Base-by-base conservation (phyloP, 2,113 vertebrate species). In the Lophura nycthemera region DNA sequence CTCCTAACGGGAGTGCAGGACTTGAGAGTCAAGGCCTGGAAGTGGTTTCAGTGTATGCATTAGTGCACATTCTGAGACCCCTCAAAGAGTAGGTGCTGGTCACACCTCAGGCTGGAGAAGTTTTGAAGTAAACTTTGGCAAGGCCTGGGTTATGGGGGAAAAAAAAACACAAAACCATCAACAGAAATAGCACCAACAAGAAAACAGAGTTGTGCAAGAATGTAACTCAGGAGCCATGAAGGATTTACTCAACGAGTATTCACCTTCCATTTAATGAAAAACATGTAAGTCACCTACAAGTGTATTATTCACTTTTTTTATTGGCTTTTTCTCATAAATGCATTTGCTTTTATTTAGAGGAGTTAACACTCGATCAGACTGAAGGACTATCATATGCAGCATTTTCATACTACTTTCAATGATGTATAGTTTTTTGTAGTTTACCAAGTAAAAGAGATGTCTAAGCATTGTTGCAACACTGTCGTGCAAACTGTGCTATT, bases 61-160 rank as follows among this genome's bases (percentile, higher is more conserved):
- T 12, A 5, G 29, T 20, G n/a, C 21, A 29, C 25, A 3, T 34
- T 11, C 40, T 38, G n/a, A 32, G 59, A 11, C 38, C 16, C 4
- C 38, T 34, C 21, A 25, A 25, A 69, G 27, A 32, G 21, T 5
- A 34, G 32, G 36, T 64, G 42, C n/a, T 22, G 5, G 7, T 60
- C 19, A 0, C 9, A 0, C 21, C 21, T 43, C 21, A 14, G 11
- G 4, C 63, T 45, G 29, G 63, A 59, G 2, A n/a, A 34, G 43
- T 59, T 74, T 11, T 27, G 43, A 40, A 50, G 8, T 43, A 10
- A 11, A 2, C 17, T 17, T 40, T 0, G 0, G 24, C 59, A 54
- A 27, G 30, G 42, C 29, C 30, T n/a, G 38, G 27, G 13, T 73
- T 90, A 15, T 56, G 29, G 10, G 54, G 14, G 9, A 54, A 40